Conservation (phyloP, 2,888 invertebrate species). For the Diabrotica balteata region DNA sequence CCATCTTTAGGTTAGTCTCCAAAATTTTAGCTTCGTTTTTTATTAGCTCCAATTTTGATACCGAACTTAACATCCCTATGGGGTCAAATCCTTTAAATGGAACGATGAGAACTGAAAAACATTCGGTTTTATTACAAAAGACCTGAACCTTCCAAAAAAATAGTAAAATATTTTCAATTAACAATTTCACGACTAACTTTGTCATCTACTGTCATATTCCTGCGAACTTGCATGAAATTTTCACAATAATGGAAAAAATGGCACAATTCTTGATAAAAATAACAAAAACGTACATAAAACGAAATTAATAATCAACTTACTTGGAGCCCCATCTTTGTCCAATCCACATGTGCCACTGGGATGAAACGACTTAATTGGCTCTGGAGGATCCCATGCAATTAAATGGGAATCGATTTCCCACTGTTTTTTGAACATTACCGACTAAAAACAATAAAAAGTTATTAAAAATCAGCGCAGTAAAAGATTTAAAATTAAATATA, state of each 20-base stretch:
- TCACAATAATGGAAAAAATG: no score
- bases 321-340: conserved; percentile 84
- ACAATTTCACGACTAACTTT: no score
- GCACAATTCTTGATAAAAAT: neutral
- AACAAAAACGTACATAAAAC: neutral
- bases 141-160: neutral
- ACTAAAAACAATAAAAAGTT: conserved; percentile 61
- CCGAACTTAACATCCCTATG: conserved; percentile 79
- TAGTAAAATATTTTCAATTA: neutral
- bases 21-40: conserved; percentile 71
- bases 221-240: no score
- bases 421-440: conserved; percentile 74
- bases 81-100: conserved; percentile 84
- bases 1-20: conserved; percentile 70
- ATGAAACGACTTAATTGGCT: conserved; percentile 73
- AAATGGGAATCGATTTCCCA: conserved; percentile 77
- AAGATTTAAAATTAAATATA: no score
- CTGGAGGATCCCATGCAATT: conserved; percentile 74
- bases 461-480: neutral
- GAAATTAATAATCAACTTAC: conserved; percentile 56
- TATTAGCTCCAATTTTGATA: conserved; percentile 75
- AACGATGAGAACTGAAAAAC: conserved; percentile 72
- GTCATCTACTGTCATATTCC: no score
- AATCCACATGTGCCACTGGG: conserved; percentile 82
- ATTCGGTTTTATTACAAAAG: neutral